Evolutionary conservation across 2,888 invertebrate genomes (phyloP), one percentile per base, ranked within the genome.

Genomic region (Cryptocephalus primarius): DNA sequence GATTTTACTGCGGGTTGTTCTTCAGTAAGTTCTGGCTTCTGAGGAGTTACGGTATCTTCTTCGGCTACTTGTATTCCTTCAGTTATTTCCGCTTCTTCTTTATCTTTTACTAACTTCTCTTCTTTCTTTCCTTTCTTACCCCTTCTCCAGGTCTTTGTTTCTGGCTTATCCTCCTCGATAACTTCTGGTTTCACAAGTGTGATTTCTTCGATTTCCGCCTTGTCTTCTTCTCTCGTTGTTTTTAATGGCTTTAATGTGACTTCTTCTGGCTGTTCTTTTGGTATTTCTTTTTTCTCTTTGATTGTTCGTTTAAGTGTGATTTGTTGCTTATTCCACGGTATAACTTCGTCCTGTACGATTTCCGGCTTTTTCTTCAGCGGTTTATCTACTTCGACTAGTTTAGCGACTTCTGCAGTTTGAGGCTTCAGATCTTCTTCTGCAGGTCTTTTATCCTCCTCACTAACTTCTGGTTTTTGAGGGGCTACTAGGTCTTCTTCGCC

Each of bases 241-340:
- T 40, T 40, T 4, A 14, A 12, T 10, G 9, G 56, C 49, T 59
- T 58, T 14, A 60, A 45, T 44, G 51, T 43, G 40, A 60, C 55
- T 14, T 56, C 52, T 46, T 58, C 56, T 12, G 55, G 9, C n/a
- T 39, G 50, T 47, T 57, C 58, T 48, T 51, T 54, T 32, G 46
- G 33, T 73, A 72, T 54, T 48, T 67, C 65, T 55, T 71, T 72
- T 43, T 54, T 63, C 34, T 67, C 64, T 11, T 62, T 60, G 47
- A 61, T 65, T 1, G 71, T 56, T 49, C 62, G 67, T 48, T 76
- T 78, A 13, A 43, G 39, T 36, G 33, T 46, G 38, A 48, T 49
- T 43, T 44, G 39, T 51, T 47, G 42, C 38, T 41, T 46, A 22
- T 39, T 48, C 47, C 43, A 48, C 6, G 57, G 59, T 55, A 60